Percentiles rank a stretch among this genome's conserved stretches.
These are phyloP conservation scores for Empidonax alnorum DNA, from an alignment of 2,113 vertebrate species.

Conservation along the genomic window DNA sequence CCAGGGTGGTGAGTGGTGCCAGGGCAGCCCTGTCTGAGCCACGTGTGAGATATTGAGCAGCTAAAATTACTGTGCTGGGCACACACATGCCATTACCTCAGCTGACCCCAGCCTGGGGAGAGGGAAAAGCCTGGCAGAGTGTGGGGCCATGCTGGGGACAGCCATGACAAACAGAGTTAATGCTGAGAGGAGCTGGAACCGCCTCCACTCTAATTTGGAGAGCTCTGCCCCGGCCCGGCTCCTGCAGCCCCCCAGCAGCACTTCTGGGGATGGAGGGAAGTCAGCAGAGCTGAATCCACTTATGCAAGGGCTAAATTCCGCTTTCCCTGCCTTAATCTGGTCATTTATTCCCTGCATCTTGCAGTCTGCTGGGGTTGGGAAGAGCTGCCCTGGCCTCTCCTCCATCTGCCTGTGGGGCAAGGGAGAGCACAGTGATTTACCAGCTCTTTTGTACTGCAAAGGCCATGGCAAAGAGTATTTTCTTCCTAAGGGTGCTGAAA, in stretches of 20 bases:
- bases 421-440: not conserved
- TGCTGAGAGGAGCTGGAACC: not conserved
- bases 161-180: not conserved
- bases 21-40: not conserved
- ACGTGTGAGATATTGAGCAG: not conserved
- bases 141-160: not conserved
- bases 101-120: not conserved
- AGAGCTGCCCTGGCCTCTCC: not conserved
- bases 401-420: not conserved
- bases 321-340: conserved; percentile 26
- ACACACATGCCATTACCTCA: conserved; percentile 10
- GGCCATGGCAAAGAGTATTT: not conserved
- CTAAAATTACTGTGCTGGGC: not conserved
- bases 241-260: not conserved
- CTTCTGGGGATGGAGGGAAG: not conserved
- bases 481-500: not conserved
- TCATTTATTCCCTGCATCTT: conserved; percentile 12
- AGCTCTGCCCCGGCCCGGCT: not conserved
- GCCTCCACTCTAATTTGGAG: not conserved
- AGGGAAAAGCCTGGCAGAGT: not conserved
- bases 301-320: not conserved
- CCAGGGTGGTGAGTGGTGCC: not conserved
- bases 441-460: not conserved
- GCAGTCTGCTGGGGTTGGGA: not conserved
- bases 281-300: conserved; percentile 18